Percentiles rank a stretch among this genome's conserved stretches.
These are phyloP conservation scores for Patella ulyssiponensis DNA, from an alignment of 2,888 invertebrate species.

Conservation along the genomic window DNA sequence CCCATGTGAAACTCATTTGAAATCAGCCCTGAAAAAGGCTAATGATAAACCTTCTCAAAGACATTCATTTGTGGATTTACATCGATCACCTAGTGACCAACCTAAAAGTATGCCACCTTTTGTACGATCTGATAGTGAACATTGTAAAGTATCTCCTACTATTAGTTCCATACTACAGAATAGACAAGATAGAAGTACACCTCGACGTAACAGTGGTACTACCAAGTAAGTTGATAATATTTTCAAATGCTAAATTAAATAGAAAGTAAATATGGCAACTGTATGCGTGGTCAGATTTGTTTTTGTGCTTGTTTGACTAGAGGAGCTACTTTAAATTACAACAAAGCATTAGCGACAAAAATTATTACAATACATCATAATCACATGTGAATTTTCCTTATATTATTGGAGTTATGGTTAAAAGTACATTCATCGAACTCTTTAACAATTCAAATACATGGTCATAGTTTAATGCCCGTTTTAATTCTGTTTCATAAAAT, in stretches of 20 bases:
- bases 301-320: too few species aligned
- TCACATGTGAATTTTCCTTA: too few species aligned
- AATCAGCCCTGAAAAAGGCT: slow-evolving; percentile 49
- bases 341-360: too few species aligned
- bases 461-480: too few species aligned
- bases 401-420: too few species aligned
- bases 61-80: slow-evolving; percentile 27
- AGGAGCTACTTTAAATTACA: too few species aligned
- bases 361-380: too few species aligned
- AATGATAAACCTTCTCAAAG: slow-evolving; percentile 51
- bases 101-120: slow-evolving; percentile 49
- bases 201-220: slow-evolving; percentile 57
- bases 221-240: slow-evolving; percentile 29
- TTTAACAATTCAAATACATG: too few species aligned
- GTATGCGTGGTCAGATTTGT: too few species aligned
- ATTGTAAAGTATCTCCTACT: slow-evolving; percentile 39
- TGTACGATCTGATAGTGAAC: slow-evolving; percentile 46
- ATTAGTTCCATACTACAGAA: slow-evolving; percentile 57
- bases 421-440: too few species aligned
- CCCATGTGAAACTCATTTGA: slow-evolving; percentile 36
- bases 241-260: background rate
- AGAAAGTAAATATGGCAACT: background rate
- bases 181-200: slow-evolving; percentile 40
- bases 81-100: slow-evolving; percentile 40
- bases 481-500: too few species aligned